Evolutionary conservation across 2,113 vertebrate genomes (phyloP).

Genomic region (Lepidothrix coronata): DNA sequence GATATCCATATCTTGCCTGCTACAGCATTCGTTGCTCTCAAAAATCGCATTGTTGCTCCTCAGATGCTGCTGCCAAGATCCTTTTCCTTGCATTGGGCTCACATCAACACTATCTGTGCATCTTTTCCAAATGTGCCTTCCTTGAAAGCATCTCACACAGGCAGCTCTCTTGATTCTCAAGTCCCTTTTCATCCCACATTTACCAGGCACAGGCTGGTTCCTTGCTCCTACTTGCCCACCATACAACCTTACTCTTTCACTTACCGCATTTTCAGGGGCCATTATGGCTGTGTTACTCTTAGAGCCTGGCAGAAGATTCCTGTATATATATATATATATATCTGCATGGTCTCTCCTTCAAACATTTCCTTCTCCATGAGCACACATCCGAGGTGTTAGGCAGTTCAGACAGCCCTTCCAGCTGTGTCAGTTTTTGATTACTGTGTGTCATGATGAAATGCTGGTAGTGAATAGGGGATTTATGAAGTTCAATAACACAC

Average conservation of each 20-base stretch:
- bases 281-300: neutral
- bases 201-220: neutral
- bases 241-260: neutral
- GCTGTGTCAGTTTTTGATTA: constrained; percentile 1
- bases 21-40: neutral
- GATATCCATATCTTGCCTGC: neutral
- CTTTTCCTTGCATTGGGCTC: neutral
- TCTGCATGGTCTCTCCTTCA: neutral
- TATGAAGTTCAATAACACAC: neutral
- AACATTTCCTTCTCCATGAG: neutral
- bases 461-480: neutral
- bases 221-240: neutral
- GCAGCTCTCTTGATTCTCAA: neutral
- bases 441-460: neutral
- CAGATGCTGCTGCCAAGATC: neutral
- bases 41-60: neutral
- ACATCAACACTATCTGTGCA: neutral
- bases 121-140: neutral
- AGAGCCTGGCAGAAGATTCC: neutral
- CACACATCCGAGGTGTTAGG: neutral
- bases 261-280: neutral
- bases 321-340: neutral
- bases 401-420: neutral
- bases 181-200: neutral
- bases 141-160: neutral